Evolutionary conservation across 2,888 invertebrate species (phyloP).

Genomic region (Plebejus argus): DNA sequence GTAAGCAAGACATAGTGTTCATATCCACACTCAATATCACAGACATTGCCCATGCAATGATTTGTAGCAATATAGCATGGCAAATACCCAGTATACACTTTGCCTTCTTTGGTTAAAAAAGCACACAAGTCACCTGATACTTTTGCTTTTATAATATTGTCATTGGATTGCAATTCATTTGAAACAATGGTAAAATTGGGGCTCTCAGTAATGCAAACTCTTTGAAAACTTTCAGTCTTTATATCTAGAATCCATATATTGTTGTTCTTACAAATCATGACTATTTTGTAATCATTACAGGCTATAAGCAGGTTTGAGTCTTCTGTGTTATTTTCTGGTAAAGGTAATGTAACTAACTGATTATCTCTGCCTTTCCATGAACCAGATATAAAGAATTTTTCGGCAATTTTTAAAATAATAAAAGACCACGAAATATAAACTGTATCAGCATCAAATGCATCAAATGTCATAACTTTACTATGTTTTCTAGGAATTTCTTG

Average conservation of each 20-base stretch:
- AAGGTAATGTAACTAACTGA: conserved; percentile 49
- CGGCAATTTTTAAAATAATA: conserved; percentile 57
- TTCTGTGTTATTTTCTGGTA: conserved; percentile 50
- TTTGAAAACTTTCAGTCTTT: conserved; percentile 50
- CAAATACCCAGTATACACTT: conserved; percentile 79
- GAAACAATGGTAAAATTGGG: conserved; percentile 45
- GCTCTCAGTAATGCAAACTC: conserved; percentile 51
- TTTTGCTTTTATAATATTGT: conserved; percentile 52
- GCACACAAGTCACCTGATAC: conserved; percentile 53
- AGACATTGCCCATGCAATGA: conserved; percentile 74
- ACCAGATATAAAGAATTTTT: conserved; percentile 58
- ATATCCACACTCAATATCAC: conserved; percentile 87
- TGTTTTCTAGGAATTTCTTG: conserved; percentile 49
- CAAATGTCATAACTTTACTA: conserved; percentile 42
- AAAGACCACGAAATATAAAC: conserved; percentile 65
- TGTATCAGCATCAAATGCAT: conserved; percentile 47
- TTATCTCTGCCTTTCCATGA: conserved; percentile 55
- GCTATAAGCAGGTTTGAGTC: conserved; percentile 47
- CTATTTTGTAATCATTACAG: conserved; percentile 63
- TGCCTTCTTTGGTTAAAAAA: conserved; percentile 56
- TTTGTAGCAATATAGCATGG: conserved; percentile 82
- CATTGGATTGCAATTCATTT: conserved; percentile 50
- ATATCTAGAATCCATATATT: conserved; percentile 56
- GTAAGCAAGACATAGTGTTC: conserved; percentile 90
- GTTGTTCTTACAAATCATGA: conserved; percentile 50